These are phyloP conservation scores for Mugil cephalus DNA, from an alignment of 2,113 vertebrate species.

Conservation along the genomic window DNA sequence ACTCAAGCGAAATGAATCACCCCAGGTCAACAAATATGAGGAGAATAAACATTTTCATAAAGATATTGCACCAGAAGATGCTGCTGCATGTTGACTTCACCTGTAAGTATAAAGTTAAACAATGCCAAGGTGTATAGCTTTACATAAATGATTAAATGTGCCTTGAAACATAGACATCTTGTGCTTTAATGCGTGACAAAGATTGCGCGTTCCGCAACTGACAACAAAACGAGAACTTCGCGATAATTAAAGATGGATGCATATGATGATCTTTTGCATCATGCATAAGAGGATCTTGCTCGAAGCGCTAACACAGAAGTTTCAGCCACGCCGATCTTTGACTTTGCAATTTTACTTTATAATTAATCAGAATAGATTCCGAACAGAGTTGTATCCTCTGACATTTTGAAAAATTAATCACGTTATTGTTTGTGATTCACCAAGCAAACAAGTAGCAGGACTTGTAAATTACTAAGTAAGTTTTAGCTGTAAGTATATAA, in stretches of 20 bases:
- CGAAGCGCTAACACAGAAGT: neutral
- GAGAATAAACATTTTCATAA: neutral
- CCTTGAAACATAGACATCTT: neutral
- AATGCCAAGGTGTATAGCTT: too few species aligned
- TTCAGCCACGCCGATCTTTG: constrained; percentile 7
- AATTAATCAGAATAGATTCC: constrained; percentile 43
- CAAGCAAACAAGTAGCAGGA: constrained; percentile 12
- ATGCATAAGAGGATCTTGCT: constrained; percentile 13
- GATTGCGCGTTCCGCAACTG: constrained; percentile 12
- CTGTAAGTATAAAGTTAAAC: neutral
- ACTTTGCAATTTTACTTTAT: constrained; percentile 34
- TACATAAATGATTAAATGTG: too few species aligned
- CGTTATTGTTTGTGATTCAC: constrained; percentile 33
- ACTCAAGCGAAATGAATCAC: neutral
- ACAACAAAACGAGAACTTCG: constrained; percentile 12
- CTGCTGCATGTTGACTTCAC: neutral
- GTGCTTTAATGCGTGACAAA: neutral
- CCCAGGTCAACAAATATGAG: neutral
- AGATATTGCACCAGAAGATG: neutral
- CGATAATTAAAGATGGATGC: constrained; percentile 25
- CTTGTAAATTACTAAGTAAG: constrained; percentile 23
- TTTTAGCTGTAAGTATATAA: neutral
- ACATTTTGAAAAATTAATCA: constrained; percentile 47
- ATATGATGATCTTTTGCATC: constrained; percentile 36
- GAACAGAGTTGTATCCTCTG: constrained; percentile 18